Base-by-base conservation (phyloP, 1,140 invertebrate genomes). In the Gryllus bimaculatus region DNA sequence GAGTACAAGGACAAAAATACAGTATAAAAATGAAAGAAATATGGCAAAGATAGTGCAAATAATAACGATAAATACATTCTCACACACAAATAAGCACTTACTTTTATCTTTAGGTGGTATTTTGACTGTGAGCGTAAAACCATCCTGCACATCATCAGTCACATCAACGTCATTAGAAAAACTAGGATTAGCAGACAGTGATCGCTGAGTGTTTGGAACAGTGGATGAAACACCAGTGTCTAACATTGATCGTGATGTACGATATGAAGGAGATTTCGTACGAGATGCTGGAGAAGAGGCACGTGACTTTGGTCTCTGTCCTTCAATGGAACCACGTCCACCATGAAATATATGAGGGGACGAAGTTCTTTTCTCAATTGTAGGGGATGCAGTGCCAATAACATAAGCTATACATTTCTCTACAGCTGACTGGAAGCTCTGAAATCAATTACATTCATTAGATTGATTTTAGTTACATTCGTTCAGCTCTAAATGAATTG, bases 381-480 rank as follows among this genome's bases (percentile, higher is more conserved):
- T 83, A 74, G 88, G 86, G 0, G 88, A 86, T 0, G 86, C 87
- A 6, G 87, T 89, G 12, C 94, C 94, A 81, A 96, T 91, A 47
- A 96, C 92, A 86, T 96, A 93, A 4, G 91, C 91, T 74, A 95
- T 92, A 82, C 94, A 95, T 15, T 89, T 87, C 84, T 93, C 92
- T 86, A 94, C 93, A 66, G 87, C 87, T 10, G 86, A 84, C 83
- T 94, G 94, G 18, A 94, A 84, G 79, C 92, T 88, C 86, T 90
- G 74, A 20, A 74, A 74, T 1, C 74, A 75, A 77, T 47, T 39
- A 39, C 26, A 39, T 39, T 39, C 26, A 39, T 39, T 39, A 39
- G 26, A 39, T 39, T 39, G 26, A 39, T 39, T 39, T 2, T 39
- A 39, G 5, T 39, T 39, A 39, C 26, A 39, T 39, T 39, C 26